These are phyloP conservation scores for Aptenodytes patagonicus DNA, from an alignment of 2,113 vertebrate genomes.

Conservation along the genomic window DNA sequence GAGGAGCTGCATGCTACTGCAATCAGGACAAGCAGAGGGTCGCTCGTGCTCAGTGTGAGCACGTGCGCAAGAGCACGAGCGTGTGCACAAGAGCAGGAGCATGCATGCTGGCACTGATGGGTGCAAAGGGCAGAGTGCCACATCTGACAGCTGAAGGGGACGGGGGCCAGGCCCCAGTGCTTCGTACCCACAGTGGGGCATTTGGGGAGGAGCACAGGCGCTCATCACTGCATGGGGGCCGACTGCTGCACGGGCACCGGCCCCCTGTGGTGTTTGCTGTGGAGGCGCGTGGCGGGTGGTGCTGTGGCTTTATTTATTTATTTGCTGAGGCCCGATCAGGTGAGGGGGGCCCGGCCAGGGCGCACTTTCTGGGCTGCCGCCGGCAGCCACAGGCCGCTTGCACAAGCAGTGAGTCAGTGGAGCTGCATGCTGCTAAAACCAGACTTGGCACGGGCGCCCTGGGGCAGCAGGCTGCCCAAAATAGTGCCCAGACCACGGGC, in stretches of 20 bases:
- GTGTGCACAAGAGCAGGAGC: rapidly evolving
- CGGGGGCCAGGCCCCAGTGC: rapidly evolving
- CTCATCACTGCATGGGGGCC: not conserved
- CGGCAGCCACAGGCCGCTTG: constrained; percentile 71
- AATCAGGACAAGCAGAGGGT: not conserved
- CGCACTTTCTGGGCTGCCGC: constrained; percentile 24
- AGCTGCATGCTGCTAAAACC: constrained; percentile 74
- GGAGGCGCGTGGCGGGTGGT: not conserved
- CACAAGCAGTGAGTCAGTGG: constrained; percentile 75
- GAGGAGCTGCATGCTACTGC: not conserved
- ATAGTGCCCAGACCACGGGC: constrained; percentile 66
- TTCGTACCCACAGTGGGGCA: not conserved
- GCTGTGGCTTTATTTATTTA: constrained; percentile 58
- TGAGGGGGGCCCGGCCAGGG: constrained; percentile 57
- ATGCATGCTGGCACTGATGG: rapidly evolving
- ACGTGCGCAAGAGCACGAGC: rapidly evolving
- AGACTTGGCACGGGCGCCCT: constrained; percentile 34
- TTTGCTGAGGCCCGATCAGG: constrained; percentile 72
- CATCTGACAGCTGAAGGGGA: not conserved
- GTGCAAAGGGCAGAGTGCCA: not conserved
- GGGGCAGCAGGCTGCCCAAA: constrained; percentile 53
- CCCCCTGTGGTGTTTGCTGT: constrained; percentile 32
- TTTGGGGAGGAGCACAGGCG: not conserved
- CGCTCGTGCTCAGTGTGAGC: not conserved
- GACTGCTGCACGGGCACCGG: no score